phyloP scores from a whole-genome alignment of 2,888 invertebrate genomes.

The Epistrophe grossulariae region DNA sequence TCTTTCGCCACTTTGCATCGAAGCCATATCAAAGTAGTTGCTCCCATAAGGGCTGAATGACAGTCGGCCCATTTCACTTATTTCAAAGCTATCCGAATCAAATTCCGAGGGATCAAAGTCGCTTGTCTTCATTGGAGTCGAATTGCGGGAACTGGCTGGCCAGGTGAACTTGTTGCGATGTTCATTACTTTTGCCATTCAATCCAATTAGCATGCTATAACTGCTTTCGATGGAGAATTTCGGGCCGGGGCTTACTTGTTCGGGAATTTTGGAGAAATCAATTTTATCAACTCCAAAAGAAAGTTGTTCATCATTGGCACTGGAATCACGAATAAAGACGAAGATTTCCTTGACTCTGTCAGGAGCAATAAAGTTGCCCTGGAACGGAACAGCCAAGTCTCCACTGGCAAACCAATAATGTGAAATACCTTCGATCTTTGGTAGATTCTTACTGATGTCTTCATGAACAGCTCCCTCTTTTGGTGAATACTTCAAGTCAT shows the following conservation, averaged over 20 bases:
- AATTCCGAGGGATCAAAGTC: slow-evolving; percentile 80
- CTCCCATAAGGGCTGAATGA: slow-evolving; percentile 78
- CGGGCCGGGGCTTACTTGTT: slow-evolving; percentile 60
- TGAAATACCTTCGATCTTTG: slow-evolving; percentile 78
- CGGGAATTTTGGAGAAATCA: slow-evolving; percentile 80
- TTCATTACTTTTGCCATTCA: slow-evolving; percentile 79
- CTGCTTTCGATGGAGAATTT: slow-evolving; percentile 79
- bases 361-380: slow-evolving; percentile 78
- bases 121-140: slow-evolving; percentile 79
- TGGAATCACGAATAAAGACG: slow-evolving; percentile 77
- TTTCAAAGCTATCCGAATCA: slow-evolving; percentile 76
- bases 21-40: slow-evolving; percentile 72
- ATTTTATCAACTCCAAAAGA: slow-evolving; percentile 81
- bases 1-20: slow-evolving; percentile 60
- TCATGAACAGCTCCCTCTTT: slow-evolving; percentile 45
- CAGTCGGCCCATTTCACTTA: slow-evolving; percentile 77
- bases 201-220: slow-evolving; percentile 81
- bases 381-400: slow-evolving; percentile 80
- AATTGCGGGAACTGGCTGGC: slow-evolving; percentile 77
- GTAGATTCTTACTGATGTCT: slow-evolving; percentile 75
- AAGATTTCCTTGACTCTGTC: slow-evolving; percentile 80
- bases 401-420: slow-evolving; percentile 82
- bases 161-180: slow-evolving; percentile 79
- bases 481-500: slow-evolving; percentile 79
- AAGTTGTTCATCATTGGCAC: slow-evolving; percentile 51